Percentiles rank a stretch among this genome's conserved stretches.
These are phyloP conservation scores for Drosophila pseudotakahashii DNA, from an alignment of 2,888 invertebrate genomes.

Conservation along the genomic window DNA sequence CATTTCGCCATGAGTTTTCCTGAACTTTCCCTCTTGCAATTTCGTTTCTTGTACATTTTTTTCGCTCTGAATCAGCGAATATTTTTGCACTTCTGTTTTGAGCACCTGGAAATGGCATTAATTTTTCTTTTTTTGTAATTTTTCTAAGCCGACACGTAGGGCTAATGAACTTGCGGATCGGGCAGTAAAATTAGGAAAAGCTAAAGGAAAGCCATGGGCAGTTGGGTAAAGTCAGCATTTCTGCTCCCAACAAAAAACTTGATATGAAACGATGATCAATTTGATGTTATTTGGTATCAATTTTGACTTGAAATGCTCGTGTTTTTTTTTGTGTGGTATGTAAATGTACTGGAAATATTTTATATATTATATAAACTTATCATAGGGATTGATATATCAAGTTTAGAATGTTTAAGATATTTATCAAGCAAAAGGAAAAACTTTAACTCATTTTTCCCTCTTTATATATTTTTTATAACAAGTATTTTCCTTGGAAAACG, in stretches of 20 bases:
- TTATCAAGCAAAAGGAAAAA: no score
- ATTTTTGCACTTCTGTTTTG: not conserved
- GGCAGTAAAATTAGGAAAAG: not conserved
- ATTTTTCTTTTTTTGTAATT: not conserved
- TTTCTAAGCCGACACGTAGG: not conserved
- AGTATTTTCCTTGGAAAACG: not conserved
- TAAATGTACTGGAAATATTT: no score
- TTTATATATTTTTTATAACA: not conserved
- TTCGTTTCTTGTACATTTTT: slow-evolving; percentile 2
- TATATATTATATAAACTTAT: no score
- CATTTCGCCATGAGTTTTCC: not conserved
- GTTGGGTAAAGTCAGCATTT: no score
- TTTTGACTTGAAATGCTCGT: no score
- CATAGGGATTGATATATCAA: no score
- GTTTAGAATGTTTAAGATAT: no score
- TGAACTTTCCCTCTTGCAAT: slow-evolving; percentile 1
- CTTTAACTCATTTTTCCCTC: no score
- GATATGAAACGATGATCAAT: no score
- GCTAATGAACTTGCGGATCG: slow-evolving; percentile 7
- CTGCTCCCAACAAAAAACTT: no score
- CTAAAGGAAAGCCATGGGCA: not conserved
- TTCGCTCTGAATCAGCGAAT: slow-evolving; percentile 13
- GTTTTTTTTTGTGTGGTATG: no score
- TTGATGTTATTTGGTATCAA: no score
- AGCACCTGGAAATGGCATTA: slow-evolving; percentile 4